Evolutionary conservation across 2,888 invertebrate genomes (phyloP), one percentile per base, ranked within the genome.

Genomic region (Agriopis marginaria): DNA sequence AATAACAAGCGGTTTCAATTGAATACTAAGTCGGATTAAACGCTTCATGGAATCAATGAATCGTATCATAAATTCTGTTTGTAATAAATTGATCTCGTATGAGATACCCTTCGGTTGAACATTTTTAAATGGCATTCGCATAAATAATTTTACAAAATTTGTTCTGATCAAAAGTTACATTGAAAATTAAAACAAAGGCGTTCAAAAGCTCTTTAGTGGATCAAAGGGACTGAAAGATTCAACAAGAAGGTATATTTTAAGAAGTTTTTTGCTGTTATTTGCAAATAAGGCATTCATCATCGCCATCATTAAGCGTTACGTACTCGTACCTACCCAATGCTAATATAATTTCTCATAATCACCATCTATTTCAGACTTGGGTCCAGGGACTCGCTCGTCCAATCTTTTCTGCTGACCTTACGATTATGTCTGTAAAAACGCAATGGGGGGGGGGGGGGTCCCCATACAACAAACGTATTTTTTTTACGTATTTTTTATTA

Each of bases 1-100:
- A 75, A 73, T 71, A 68, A 68, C 70, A 69, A 66, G 64, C 49
- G 62, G 49, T 70, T 68, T 68, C 69, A 60, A 68, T 70, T 74
- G 77, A 78, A 79, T 77, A 78, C 75, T 61, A 79, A 80, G 63
- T 75, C 50, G 66, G 64, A 60, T 72, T 72, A 73, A 71, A 76
- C 64, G 75, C 63, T 78, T 79, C 77, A 68, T 11, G 56, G 79
- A 77, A 80, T 55, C 40, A 49, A 68, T 69, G 74, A 76, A 74
- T 67, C 72, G 69, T 73, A 71, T 68, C 60, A 72, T 70, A 68
- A 71, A 72, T 71, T 68, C 63, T 63, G 60, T 62, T 70, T 66
- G 32, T 54, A 67, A 71, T 69, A 65, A 73, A 70, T 68, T 72
- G 63, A 66, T 68, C 47, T 55, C 23, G 50, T 44, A 60, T 56